Evolutionary conservation across 2,797 vertebrate species (phyloP).

Genomic region (Leptatherina wallacei): DNA sequence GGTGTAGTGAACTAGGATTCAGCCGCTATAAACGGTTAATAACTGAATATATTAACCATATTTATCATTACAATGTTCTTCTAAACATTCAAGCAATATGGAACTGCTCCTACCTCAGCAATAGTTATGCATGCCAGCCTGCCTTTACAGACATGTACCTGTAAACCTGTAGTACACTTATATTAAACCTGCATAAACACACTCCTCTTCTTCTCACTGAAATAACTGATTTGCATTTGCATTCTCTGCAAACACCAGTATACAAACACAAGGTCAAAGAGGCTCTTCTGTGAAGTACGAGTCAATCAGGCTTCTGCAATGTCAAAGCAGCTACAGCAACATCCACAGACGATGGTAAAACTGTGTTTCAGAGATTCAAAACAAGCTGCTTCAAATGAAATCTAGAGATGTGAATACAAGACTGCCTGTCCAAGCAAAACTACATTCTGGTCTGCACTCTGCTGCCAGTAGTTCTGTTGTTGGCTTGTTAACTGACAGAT

Average conservation of each 20-base stretch:
- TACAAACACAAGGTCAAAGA: conserved; percentile 25
- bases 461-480: conserved; percentile 10
- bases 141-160: conserved; percentile 11
- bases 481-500: conserved; percentile 25
- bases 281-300: conserved; percentile 15
- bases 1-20: conserved; percentile 45
- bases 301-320: conserved; percentile 21
- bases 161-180: not conserved
- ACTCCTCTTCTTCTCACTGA: conserved; percentile 4
- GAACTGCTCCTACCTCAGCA: not conserved
- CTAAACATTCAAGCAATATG: not conserved
- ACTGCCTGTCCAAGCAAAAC: conserved; percentile 19
- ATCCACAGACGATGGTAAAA: conserved; percentile 34
- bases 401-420: conserved; percentile 12
- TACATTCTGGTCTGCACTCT: conserved; percentile 23
- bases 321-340: not conserved
- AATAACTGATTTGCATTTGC: conserved; percentile 10
- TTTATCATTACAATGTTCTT: not conserved
- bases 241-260: not conserved
- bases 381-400: conserved; percentile 11
- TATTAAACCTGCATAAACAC: not conserved
- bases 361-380: conserved; percentile 28
- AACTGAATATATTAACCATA: not conserved
- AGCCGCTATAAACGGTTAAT: conserved; percentile 9
- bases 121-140: not conserved